Percentiles rank a stretch among this genome's conserved stretches.
These are phyloP conservation scores for Aphaenogaster floridana DNA, from an alignment of 1,140 invertebrate genomes.

Conservation along the genomic window DNA sequence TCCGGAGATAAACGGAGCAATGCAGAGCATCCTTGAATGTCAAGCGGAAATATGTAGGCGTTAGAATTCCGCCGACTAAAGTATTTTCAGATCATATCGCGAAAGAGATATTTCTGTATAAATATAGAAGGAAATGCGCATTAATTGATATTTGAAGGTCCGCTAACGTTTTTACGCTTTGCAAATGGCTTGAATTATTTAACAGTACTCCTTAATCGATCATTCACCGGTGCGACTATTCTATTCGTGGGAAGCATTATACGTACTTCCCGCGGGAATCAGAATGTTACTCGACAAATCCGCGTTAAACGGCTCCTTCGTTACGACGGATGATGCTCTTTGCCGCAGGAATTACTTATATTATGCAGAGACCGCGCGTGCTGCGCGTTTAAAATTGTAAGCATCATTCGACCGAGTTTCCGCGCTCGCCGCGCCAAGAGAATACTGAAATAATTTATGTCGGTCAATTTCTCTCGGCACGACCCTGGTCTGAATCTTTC, in stretches of 20 bases:
- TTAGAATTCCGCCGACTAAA: constrained; percentile 4
- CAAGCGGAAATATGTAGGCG: constrained; percentile 58
- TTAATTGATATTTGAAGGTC: neutral
- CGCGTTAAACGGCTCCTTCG: constrained; percentile 49
- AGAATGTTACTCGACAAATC: constrained; percentile 13
- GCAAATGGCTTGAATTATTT: constrained; percentile 16
- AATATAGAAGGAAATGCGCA: neutral
- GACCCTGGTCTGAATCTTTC: constrained; percentile 73
- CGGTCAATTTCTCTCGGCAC: constrained; percentile 74
- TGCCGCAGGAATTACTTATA: constrained; percentile 58
- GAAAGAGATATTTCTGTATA: neutral
- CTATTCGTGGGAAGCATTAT: constrained; percentile 17
- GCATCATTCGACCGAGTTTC: constrained; percentile 63
- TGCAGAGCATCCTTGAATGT: constrained; percentile 54
- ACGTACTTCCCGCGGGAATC: neutral
- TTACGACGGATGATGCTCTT: constrained; percentile 49
- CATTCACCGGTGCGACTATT: neutral
- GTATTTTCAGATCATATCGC: constrained; percentile 32
- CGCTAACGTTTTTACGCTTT: constrained; percentile 6
- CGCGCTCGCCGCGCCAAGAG: constrained; percentile 48
- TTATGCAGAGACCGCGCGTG: constrained; percentile 55
- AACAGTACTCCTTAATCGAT: constrained; percentile 9
- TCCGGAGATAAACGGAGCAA: constrained; percentile 50
- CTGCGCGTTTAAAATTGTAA: constrained; percentile 67
- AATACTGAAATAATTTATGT: constrained; percentile 77